Base-by-base conservation (phyloP, 2,113 vertebrate species). In the Struthio camelus region DNA sequence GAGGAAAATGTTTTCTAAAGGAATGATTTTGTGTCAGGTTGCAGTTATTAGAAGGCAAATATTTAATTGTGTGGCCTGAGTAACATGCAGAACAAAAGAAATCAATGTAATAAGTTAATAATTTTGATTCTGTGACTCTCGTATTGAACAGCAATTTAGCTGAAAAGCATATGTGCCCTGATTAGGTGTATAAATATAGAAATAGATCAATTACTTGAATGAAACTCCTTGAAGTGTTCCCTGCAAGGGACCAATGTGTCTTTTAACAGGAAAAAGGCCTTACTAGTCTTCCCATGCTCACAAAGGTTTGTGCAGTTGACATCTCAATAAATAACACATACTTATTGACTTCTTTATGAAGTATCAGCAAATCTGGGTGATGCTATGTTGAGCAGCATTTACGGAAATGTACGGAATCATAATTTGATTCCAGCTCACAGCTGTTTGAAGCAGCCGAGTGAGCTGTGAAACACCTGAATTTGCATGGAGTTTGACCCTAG, bases 161-260 rank as follows among this genome's bases (percentile, higher is more conserved):
- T 95, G 85, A 89, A 95, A 98, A 97, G 67, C 73, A 96, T 88
- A 96, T 94, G 86, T 91, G 6, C 50, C 85, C 73, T 97, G 87
- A 97, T 98, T 97, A 96, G 94, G 36, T 87, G 83, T 94, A 98
- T 92, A 97, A 97, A 97, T 97, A 97, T 69, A 98, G 97, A 97
- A 97, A 96, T 85, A 56, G 93, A 98, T 97, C 84, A 93, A 98
- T 97, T 89, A 88, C n/a, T 50, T n/a, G 17, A 92, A 66, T 78
- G 79, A 96, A 97, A 77, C 50, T 94, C 86, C 91, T 97, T 96
- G 80, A 98, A 98, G 18, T 78, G 42, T 92, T 95, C 93, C 70
- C 46, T 95, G 51, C 54, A 83, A 92, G 58, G 94, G 40, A 87
- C 51, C 5, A 8, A 16, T 72, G 40, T 34, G 46, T 96, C 81